Conservation (phyloP, 2,113 vertebrate genomes). For the cattle (Bos taurus) region ARS-UCD2.0 NC_037350.1:17045501-17046000, state of each 20-base stretch:
- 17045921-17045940: background rate
- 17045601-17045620: background rate
- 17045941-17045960: conserved; percentile 4
- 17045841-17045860: background rate
- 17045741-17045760: background rate
- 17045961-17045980: conserved; percentile 86
- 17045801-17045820: background rate
- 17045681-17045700: background rate
- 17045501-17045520: background rate
- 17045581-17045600: background rate
- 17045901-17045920: conserved; percentile 57
- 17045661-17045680: background rate
- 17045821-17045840: background rate
- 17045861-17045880: background rate
- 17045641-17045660: background rate
- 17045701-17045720: background rate
- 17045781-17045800: background rate
- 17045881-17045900: background rate
- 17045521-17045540: background rate
- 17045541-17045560: background rate
- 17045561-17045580: background rate
- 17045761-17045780: no score
- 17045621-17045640: background rate
- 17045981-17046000: conserved; percentile 90
- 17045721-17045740: background rate